Percentiles rank a stretch among this genome's conserved stretches.
These are phyloP conservation scores for Tridacna crocea DNA, from an alignment of 2,888 invertebrate genomes.

Conservation along the genomic window DNA sequence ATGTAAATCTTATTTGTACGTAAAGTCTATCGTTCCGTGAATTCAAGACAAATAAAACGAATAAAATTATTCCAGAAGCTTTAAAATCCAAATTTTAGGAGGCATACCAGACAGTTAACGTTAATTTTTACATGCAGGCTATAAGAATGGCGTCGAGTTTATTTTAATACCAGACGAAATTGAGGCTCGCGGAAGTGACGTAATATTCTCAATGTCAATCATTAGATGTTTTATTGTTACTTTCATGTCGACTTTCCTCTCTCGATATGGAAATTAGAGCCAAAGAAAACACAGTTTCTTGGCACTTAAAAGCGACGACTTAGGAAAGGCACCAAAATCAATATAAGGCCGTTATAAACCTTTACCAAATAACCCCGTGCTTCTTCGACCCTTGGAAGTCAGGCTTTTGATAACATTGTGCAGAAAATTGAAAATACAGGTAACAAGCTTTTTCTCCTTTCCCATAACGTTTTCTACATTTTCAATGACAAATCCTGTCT, in stretches of 20 bases:
- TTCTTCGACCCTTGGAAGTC: too few species aligned
- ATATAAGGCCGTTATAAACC: too few species aligned
- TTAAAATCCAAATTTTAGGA: not conserved
- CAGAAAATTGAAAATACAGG: too few species aligned
- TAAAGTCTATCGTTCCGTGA: too few species aligned
- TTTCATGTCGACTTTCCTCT: slow-evolving; percentile 9
- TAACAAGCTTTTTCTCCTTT: too few species aligned
- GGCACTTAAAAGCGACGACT: not conserved
- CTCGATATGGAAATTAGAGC: slow-evolving; percentile 6
- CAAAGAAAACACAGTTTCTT: not conserved
- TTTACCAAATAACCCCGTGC: too few species aligned
- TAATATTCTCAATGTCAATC: not conserved
- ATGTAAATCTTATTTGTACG: too few species aligned
- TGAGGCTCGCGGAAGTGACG: not conserved
- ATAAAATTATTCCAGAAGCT: not conserved
- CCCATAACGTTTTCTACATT: too few species aligned
- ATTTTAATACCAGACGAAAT: not conserved
- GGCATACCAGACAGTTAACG: not conserved
- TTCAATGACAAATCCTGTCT: too few species aligned
- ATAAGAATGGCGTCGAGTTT: not conserved
- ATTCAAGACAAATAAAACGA: not conserved
- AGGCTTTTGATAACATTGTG: too few species aligned
- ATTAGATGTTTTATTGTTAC: slow-evolving; percentile 6
- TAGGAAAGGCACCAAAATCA: too few species aligned
- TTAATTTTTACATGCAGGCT: not conserved